These are phyloP conservation scores for Columba guinea DNA, from an alignment of 2,797 vertebrate genomes.

Conservation along the genomic window DNA sequence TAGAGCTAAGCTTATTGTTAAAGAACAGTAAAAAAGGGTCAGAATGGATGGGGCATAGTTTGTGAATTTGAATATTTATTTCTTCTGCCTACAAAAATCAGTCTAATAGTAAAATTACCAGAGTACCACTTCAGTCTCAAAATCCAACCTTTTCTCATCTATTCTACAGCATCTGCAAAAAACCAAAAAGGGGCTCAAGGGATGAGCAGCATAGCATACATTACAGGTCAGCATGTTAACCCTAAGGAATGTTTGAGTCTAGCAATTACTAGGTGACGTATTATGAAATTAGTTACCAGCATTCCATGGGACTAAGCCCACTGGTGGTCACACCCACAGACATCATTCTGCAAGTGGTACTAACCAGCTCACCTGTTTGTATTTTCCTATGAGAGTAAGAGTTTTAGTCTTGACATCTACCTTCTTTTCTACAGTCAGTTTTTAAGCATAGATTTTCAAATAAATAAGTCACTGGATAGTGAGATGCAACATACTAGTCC, in stretches of 20 bases:
- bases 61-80: neutral
- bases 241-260: neutral
- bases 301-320: neutral
- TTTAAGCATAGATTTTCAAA: neutral
- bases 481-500: neutral
- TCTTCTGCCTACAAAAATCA: neutral
- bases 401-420: neutral
- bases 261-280: fast-evolving
- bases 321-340: neutral
- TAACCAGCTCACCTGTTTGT: neutral
- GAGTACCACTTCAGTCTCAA: neutral
- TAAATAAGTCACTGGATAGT: neutral
- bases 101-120: neutral
- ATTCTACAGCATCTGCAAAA: neutral
- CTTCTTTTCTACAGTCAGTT: neutral
- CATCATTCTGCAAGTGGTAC: neutral
- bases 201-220: neutral
- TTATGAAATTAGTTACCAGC: neutral
- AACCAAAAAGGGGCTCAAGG: neutral
- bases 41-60: neutral
- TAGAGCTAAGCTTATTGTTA: neutral
- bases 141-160: neutral
- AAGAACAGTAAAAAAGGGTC: neutral
- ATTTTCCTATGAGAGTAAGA: neutral
- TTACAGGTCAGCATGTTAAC: neutral